Base-by-base conservation (phyloP, 1,140 invertebrate species). In the Mylabris phalerata region DNA sequence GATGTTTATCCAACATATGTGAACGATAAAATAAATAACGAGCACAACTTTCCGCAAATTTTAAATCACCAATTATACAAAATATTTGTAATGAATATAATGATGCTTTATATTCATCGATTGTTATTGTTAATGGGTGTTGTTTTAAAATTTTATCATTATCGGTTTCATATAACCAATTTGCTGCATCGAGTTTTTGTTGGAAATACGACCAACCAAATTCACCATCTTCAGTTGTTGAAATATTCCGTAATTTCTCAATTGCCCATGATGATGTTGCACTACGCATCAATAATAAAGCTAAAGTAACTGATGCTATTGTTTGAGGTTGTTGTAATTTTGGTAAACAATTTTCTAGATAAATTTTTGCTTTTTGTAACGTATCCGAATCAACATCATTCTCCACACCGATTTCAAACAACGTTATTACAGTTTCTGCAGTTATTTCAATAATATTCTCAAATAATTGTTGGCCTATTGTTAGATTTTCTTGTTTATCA, bases 161-260 rank as follows among this genome's bases (percentile, higher is more conserved):
- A 50, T 77, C 79, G 67, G 80, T 75, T 69, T 82, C 80, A 27
- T 80, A 75, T 3, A 82, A 67, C 80, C 80, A 82, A 66, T 82
- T 79, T 27, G 79, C 79, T n/a, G 70, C 70, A 59, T 81, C 78
- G 50, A 76, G 75, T 45, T 77, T 71, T 0, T 78, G 77, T 2
- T 77, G 68, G 3, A 68, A 60, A 61, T 71, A 70, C 11, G 81
- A 80, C 82, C 82, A 84, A 42, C 81, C 82, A 60, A 84, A 84
- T 55, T 84, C 82, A 3, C 81, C 81, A 63, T 84, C 82, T 70
- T 83, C 81, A 4, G 82, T 82, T 0, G 81, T 83, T 0, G 82
- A 84, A 0, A 77, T 77, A 59, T 82, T 82, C 41, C 74, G 69
- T 45, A 84, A 67, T 57, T 79, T 80, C 13, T 77, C 68, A 2